Conservation (phyloP, 2,113 vertebrate genomes). For the Lepisosteus osseus region DNA sequence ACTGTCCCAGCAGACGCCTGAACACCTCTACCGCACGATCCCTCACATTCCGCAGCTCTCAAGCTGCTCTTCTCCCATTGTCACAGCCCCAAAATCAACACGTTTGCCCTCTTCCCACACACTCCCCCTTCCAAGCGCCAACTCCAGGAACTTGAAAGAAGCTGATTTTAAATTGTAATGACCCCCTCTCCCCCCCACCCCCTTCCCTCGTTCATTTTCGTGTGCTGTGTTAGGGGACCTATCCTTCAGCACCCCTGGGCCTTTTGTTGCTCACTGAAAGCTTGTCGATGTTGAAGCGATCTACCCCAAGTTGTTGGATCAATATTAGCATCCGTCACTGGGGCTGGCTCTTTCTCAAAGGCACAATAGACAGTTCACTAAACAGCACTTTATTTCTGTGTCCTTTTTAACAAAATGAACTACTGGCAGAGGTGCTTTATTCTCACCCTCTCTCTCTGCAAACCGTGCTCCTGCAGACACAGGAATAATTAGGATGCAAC, state of each 20-base stretch:
- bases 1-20: too few relatives aligned
- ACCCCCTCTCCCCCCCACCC: constrained; percentile 8
- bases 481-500: constrained; percentile 29
- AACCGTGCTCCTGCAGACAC: constrained; percentile 27
- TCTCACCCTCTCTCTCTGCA: background rate
- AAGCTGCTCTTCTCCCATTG: background rate
- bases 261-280: constrained; percentile 63
- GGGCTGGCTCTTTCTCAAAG: constrained; percentile 48
- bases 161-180: constrained; percentile 39
- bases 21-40: too few relatives aligned
- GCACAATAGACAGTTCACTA: constrained; percentile 61
- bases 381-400: constrained; percentile 65
- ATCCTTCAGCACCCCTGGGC: constrained; percentile 56
- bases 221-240: constrained; percentile 44
- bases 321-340: constrained; percentile 69
- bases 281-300: constrained; percentile 55
- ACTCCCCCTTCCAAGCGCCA: constrained; percentile 44
- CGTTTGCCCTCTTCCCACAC: constrained; percentile 16
- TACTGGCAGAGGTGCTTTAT: constrained; percentile 31
- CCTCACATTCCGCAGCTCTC: background rate
- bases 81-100: background rate
- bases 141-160: constrained; percentile 40
- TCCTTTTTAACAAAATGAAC: constrained; percentile 58
- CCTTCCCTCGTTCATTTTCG: constrained; percentile 37
- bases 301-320: constrained; percentile 63